phyloP scores from a whole-genome alignment of 2,797 vertebrate species.

The Pterois miles region DNA sequence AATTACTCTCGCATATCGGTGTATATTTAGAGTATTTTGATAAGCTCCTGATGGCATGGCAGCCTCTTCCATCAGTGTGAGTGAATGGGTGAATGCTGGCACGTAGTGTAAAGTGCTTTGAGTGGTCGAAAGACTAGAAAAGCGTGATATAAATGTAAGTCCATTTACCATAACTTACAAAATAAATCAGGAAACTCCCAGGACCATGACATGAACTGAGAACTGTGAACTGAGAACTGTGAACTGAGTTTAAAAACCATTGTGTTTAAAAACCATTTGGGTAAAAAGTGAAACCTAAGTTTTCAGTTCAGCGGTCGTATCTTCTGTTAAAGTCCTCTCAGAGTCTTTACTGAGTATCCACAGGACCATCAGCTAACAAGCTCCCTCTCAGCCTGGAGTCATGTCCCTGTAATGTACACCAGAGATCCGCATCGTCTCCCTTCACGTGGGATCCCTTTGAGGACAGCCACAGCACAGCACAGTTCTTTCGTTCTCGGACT shows the following conservation, averaged over 20 bases:
- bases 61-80: too few relatives aligned
- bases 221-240: too few relatives aligned
- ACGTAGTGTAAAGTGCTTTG: too few relatives aligned
- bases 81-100: too few relatives aligned
- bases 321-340: constrained; percentile 2
- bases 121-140: too few relatives aligned
- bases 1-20: too few relatives aligned
- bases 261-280: background rate
- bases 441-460: constrained; percentile 31
- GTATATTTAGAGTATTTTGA: too few relatives aligned
- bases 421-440: constrained; percentile 4
- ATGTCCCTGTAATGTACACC: constrained; percentile 43
- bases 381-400: constrained; percentile 41
- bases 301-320: constrained; percentile 14
- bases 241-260: background rate
- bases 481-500: constrained; percentile 32
- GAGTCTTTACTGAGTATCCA: constrained; percentile 18
- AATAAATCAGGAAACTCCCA: background rate
- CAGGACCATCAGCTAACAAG: constrained; percentile 48
- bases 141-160: too few relatives aligned
- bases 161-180: too few relatives aligned
- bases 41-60: too few relatives aligned
- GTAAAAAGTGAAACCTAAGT: constrained; percentile 11
- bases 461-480: constrained; percentile 51
- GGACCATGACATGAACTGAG: too few relatives aligned